These are phyloP conservation scores for Bujurquina vittata DNA, from an alignment of 2,113 vertebrate species.

Conservation along the genomic window DNA sequence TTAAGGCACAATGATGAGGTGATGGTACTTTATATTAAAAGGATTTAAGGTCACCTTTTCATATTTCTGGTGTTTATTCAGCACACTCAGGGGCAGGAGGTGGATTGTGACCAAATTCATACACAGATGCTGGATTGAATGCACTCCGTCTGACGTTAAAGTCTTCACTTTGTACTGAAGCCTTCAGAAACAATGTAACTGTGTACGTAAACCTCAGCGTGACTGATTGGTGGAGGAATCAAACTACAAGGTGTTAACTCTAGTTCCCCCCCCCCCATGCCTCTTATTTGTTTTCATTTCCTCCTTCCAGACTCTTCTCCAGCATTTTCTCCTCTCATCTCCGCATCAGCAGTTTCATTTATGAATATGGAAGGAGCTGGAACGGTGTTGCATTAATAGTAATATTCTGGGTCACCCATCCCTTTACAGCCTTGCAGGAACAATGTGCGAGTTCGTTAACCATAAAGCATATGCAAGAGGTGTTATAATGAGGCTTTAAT, in stretches of 20 bases:
- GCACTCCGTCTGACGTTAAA: background rate
- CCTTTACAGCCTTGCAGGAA: background rate
- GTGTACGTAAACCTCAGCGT: background rate
- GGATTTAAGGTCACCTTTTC: fast-evolving
- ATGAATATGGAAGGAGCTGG: slow-evolving; percentile 59
- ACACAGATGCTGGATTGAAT: background rate
- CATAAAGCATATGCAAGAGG: slow-evolving; percentile 19
- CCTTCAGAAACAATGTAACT: background rate
- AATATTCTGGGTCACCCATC: slow-evolving; percentile 64
- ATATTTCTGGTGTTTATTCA: background rate
- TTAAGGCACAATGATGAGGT: background rate
- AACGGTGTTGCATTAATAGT: slow-evolving; percentile 58
- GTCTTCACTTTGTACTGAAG: background rate
- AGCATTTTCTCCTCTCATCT: slow-evolving; percentile 6
- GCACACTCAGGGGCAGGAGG: background rate
- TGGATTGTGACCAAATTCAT: background rate
- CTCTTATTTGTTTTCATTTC: background rate
- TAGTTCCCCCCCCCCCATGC: background rate
- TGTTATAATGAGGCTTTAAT: slow-evolving; percentile 39
- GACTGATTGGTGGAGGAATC: background rate
- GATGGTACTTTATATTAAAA: background rate
- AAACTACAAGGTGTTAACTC: background rate
- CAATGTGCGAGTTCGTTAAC: slow-evolving; percentile 42
- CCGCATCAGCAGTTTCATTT: slow-evolving; percentile 44
- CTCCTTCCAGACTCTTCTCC: slow-evolving; percentile 2